Base-by-base conservation (phyloP, 2,888 invertebrate species). In the Elysia crispata region DNA sequence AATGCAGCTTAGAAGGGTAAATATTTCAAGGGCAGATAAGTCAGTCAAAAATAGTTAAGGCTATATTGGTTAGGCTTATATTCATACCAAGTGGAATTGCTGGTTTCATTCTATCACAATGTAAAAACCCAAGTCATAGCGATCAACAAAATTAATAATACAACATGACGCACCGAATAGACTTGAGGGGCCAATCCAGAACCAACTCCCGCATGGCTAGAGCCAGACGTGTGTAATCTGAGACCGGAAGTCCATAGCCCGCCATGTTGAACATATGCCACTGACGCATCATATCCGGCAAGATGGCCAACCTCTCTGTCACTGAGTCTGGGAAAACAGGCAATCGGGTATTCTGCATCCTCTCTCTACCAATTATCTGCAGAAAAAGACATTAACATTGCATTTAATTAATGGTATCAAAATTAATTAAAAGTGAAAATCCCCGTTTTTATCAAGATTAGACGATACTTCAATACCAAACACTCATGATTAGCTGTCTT, bases 221-320 rank as follows among this genome's bases (percentile, higher is more conserved):
- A 88, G 95, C 95, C 6, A 97, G 89, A 20, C 95, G 93, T 85
- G 95, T 95, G 88, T 95, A 94, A 91, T 96, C 96, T 81, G 94
- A 94, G 28, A 94, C 93, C 0, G 95, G 95, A 8, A 97, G 92
- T 0, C 95, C 95, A 70, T 96, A 93, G 0, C 95, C 96, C 75
- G 94, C 94, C 93, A 95, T 93, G 85, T 94, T 94, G 81, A 93
- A 92, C 84, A 92, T 92, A 82, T 90, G 92, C 60, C 92, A 88
- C 64, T 92, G 86, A 73, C 93, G 91, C 81, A 93, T 85, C 77
- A 93, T 83, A 85, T 93, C 91, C 20, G 89, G 89, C 41, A 90
- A 80, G 28, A 66, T n/a, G 18, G 25, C 3, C 13, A 66, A 25
- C 25, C 15, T 66, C 30, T 60, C 23, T 23, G 60, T 6, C 60